phyloP scores from a whole-genome alignment of 2,797 vertebrate genomes.

The Myotis findleyi region DNA sequence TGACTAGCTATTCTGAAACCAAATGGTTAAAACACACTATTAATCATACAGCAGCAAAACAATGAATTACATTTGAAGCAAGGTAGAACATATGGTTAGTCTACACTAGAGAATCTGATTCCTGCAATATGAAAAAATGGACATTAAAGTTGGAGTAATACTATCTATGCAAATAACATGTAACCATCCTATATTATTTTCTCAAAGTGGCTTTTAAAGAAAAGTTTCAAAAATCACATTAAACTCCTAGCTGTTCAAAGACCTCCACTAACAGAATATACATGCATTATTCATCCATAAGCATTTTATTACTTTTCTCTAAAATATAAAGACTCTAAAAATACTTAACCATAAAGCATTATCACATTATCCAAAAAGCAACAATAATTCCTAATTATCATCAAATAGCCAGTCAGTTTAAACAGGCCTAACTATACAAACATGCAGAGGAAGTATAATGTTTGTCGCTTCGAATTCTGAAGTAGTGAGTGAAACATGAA shows the following conservation, averaged over 20 bases:
- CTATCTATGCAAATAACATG: neutral
- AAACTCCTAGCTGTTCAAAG: conserved; percentile 9
- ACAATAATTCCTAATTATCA: neutral
- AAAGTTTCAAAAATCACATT: neutral
- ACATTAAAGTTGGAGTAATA: neutral
- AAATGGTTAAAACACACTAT: conserved; percentile 1
- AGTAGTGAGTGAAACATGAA: conserved; percentile 69
- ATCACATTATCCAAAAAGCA: neutral
- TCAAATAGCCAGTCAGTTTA: neutral
- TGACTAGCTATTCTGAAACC: neutral
- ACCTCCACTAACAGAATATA: neutral
- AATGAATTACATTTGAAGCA: conserved; percentile 32
- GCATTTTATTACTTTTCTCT: conserved; percentile 35
- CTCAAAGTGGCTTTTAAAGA: neutral
- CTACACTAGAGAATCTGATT: conserved; percentile 45
- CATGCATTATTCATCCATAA: neutral
- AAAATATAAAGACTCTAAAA: conserved; percentile 24
- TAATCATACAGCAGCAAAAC: neutral
- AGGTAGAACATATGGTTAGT: neutral
- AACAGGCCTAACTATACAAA: neutral
- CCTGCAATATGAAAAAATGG: conserved; percentile 4
- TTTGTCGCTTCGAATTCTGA: neutral
- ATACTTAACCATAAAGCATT: neutral
- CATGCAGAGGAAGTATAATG: neutral
- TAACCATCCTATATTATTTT: neutral